Evolutionary conservation across 1,140 invertebrate species (phyloP).

Genomic region (Drosophila teissieri): DNA sequence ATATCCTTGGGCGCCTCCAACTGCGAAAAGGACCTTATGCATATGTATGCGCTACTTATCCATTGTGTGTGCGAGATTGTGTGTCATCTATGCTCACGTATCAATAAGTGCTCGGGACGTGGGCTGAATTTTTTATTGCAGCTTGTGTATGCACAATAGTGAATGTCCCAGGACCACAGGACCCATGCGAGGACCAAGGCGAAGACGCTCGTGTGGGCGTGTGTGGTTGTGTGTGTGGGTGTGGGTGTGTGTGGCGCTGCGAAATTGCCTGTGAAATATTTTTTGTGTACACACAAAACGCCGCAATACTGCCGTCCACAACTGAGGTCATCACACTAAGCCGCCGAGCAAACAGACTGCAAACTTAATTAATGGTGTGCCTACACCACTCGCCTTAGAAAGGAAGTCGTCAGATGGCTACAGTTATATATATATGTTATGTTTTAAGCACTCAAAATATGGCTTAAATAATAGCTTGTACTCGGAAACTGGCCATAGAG

Average conservation of each 20-base stretch:
- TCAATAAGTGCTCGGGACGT: constrained; percentile 80
- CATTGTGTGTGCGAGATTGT: constrained; percentile 42
- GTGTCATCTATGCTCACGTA: constrained; percentile 78
- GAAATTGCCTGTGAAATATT: constrained; percentile 81
- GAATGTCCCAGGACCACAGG: constrained; percentile 45
- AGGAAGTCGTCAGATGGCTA: too few relatives aligned
- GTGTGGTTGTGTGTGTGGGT: not conserved
- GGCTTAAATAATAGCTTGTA: too few relatives aligned
- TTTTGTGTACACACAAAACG: constrained; percentile 35
- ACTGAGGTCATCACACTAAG: not conserved
- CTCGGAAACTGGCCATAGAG: too few relatives aligned
- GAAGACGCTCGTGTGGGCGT: constrained; percentile 40
- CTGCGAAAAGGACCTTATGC: constrained; percentile 46
- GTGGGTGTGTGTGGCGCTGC: constrained; percentile 49
- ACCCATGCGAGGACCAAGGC: constrained; percentile 22
- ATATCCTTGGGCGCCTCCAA: constrained; percentile 9
- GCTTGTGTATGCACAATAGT: constrained; percentile 71
- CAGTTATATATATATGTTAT: too few relatives aligned
- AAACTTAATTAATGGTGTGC: too few relatives aligned
- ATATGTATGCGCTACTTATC: constrained; percentile 75
- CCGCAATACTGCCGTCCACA: constrained; percentile 11
- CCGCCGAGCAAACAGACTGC: too few relatives aligned
- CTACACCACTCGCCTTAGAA: too few relatives aligned
- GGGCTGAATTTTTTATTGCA: constrained; percentile 77
- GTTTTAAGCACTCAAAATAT: too few relatives aligned